Evolutionary conservation across 2,797 vertebrate genomes (phyloP).

Genomic region (Amblyraja radiata): DNA sequence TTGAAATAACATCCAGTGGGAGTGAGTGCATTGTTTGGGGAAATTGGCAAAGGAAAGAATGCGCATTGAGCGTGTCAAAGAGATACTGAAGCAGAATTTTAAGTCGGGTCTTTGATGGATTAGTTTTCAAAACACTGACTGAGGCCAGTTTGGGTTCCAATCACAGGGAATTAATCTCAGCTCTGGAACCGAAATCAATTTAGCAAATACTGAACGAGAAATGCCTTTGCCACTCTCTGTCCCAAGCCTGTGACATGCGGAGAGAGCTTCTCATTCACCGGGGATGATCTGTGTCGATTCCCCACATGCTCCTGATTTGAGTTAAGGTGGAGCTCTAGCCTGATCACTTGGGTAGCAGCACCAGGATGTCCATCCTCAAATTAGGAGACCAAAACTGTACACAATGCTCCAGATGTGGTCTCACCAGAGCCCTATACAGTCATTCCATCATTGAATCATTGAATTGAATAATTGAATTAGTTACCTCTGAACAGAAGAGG

Average conservation of each 20-base stretch:
- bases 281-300: background rate
- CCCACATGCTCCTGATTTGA: background rate
- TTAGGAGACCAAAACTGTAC: too few species aligned
- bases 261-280: background rate
- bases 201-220: background rate
- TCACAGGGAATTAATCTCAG: background rate
- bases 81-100: background rate
- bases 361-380: too few species aligned
- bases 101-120: background rate
- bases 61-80: background rate
- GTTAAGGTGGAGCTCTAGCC: too few species aligned
- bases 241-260: background rate
- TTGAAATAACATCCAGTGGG: background rate
- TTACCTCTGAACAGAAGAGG: too few species aligned
- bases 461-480: too few species aligned
- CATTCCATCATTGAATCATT: too few species aligned
- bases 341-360: background rate
- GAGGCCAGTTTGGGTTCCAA: background rate
- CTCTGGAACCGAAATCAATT: background rate
- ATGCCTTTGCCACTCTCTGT: background rate
- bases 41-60: background rate
- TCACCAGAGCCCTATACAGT: too few species aligned
- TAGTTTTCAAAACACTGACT: background rate
- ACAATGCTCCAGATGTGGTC: too few species aligned
- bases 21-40: background rate